These are phyloP conservation scores for Loris lydekkerianus DNA, from an alignment of 2,797 vertebrate genomes.

Conservation along the genomic window DNA sequence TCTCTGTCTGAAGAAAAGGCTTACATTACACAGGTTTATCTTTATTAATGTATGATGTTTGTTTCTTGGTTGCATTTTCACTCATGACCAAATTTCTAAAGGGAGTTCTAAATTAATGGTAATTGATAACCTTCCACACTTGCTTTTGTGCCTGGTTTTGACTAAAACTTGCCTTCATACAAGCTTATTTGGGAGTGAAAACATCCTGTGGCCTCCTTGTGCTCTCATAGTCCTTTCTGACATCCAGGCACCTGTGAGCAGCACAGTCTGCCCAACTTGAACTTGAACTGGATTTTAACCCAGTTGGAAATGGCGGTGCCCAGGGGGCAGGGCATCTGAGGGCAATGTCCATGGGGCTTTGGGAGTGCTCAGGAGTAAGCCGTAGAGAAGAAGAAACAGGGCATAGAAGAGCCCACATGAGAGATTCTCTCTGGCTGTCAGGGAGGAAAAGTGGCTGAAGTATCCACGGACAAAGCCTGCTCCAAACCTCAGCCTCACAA, in stretches of 20 bases:
- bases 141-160: background rate
- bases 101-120: background rate
- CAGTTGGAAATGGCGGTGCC: background rate
- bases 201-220: background rate
- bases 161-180: background rate
- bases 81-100: background rate
- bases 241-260: accelerated
- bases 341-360: background rate
- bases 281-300: background rate
- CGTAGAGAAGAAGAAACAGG: too few species aligned
- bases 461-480: background rate
- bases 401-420: background rate
- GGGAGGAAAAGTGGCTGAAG: background rate
- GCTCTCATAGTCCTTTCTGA: background rate
- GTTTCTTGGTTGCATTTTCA: background rate
- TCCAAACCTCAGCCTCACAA: background rate
- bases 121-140: too few species aligned
- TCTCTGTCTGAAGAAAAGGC: background rate
- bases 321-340: background rate
- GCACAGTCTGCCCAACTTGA: background rate
- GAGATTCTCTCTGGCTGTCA: background rate
- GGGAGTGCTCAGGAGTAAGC: too few species aligned
- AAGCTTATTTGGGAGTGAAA: too few species aligned
- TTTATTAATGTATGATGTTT: background rate
- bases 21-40: background rate